These are phyloP conservation scores for Oscheius myriophilus DNA, from an alignment of 2,888 invertebrate genomes.

Conservation along the genomic window DNA sequence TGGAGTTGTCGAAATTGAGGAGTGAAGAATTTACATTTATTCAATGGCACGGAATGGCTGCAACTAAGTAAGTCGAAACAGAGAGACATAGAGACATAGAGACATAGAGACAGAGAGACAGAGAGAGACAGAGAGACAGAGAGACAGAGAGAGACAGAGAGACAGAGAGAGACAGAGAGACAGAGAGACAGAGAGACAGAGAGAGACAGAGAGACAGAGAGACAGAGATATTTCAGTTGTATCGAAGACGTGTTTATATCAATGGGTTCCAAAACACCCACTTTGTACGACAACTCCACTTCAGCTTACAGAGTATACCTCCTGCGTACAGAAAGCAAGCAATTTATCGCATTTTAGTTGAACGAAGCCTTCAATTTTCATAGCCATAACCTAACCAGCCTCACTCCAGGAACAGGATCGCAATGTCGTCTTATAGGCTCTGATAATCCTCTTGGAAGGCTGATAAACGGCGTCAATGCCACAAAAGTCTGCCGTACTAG, in stretches of 20 bases:
- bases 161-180: no score
- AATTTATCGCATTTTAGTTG: background rate
- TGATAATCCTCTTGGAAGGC: conserved; percentile 16
- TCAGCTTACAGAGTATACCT: no score
- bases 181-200: no score
- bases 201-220: no score
- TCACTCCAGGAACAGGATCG: background rate
- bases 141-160: no score
- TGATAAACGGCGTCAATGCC: conserved; percentile 11
- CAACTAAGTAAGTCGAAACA: no score
- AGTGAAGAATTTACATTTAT: conserved; percentile 4
- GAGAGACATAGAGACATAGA: no score
- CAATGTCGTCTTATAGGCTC: conserved; percentile 1
- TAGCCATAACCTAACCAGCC: background rate
- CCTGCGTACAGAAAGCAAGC: no score
- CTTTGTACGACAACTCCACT: background rate
- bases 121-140: no score
- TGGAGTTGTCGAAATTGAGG: background rate
- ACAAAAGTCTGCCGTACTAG: background rate
- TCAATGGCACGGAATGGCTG: background rate
- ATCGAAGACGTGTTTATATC: background rate
- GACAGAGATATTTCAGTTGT: conserved; percentile 10
- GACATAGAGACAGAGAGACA: no score
- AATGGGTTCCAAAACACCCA: background rate
- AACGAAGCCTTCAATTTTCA: conserved; percentile 13